phyloP scores from a whole-genome alignment of 2,888 invertebrate genomes.

The Carcina quercana region DNA sequence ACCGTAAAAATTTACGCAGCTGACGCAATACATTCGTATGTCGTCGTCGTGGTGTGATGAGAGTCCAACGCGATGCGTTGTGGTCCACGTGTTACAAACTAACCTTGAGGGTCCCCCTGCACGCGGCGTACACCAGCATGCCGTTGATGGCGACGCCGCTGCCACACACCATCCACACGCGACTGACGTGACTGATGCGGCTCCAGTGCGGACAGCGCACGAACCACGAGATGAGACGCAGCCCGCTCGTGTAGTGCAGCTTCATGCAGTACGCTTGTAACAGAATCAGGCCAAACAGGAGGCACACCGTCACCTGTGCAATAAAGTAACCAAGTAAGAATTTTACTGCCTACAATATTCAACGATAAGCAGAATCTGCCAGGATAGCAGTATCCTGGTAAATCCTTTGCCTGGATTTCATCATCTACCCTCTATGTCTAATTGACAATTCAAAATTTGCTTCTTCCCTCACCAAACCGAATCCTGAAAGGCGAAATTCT shows the following conservation, averaged over 20 bases:
- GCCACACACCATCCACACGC: conserved; percentile 49
- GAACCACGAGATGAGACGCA: conserved; percentile 48
- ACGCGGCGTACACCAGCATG: conserved; percentile 52
- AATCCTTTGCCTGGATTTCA: no score
- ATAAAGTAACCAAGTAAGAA: background rate
- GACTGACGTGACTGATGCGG: conserved; percentile 31
- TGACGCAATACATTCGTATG: no score
- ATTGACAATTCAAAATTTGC: no score
- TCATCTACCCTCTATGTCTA: no score
- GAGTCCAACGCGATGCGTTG: no score
- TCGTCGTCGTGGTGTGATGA: no score
- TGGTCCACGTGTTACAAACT: no score
- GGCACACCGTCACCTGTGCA: conserved; percentile 45
- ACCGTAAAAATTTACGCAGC: no score
- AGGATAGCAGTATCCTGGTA: no score
- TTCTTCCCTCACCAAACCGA: no score
- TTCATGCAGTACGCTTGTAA: conserved; percentile 64
- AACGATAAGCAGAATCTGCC: no score
- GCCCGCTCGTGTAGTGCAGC: conserved; percentile 58
- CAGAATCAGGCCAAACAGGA: conserved; percentile 52
- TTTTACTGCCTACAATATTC: background rate
- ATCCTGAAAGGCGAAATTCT: no score
- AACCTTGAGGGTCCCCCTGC: conserved; percentile 52
- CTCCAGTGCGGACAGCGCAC: conserved; percentile 51
- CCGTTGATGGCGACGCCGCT: conserved; percentile 47